These are phyloP conservation scores for Agrypnia vestita DNA, from an alignment of 1,140 invertebrate genomes.

Conservation along the genomic window DNA sequence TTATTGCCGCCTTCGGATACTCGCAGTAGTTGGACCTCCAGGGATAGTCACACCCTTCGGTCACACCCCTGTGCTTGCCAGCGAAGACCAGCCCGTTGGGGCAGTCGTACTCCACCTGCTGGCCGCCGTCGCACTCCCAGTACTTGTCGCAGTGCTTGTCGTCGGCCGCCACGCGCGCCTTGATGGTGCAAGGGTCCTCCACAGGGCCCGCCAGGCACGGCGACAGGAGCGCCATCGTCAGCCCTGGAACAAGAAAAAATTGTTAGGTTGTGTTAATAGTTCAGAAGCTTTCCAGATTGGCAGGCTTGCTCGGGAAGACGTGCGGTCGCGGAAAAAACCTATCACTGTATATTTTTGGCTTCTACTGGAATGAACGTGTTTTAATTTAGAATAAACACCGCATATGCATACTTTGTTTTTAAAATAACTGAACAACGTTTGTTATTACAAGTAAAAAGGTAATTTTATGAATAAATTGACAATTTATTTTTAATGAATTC, in stretches of 20 bases:
- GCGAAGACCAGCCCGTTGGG: constrained; percentile 93
- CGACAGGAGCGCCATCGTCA: neutral
- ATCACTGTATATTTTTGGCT: too few species aligned
- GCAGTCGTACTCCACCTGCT: constrained; percentile 89
- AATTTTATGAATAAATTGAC: too few species aligned
- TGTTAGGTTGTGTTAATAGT: neutral
- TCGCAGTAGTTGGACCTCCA: constrained; percentile 92
- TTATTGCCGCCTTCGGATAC: constrained; percentile 71
- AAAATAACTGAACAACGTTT: too few species aligned
- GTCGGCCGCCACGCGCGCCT: constrained; percentile 82
- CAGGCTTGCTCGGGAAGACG: too few species aligned
- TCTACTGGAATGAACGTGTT: too few species aligned
- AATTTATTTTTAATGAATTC: too few species aligned
- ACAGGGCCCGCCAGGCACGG: constrained; percentile 46
- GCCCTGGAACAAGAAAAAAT: constrained; percentile 38
- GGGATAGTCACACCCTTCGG: constrained; percentile 91
- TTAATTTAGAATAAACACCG: too few species aligned
- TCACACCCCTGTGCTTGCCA: constrained; percentile 88
- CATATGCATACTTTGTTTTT: too few species aligned
- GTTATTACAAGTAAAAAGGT: too few species aligned
- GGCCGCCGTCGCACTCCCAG: constrained; percentile 86
- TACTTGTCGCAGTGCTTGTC: constrained; percentile 90
- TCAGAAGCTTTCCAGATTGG: too few species aligned
- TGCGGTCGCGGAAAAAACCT: too few species aligned
- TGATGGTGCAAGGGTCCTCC: constrained; percentile 85